These are phyloP conservation scores for Pteruthius melanotis DNA, from an alignment of 2,113 vertebrate species.

Conservation along the genomic window DNA sequence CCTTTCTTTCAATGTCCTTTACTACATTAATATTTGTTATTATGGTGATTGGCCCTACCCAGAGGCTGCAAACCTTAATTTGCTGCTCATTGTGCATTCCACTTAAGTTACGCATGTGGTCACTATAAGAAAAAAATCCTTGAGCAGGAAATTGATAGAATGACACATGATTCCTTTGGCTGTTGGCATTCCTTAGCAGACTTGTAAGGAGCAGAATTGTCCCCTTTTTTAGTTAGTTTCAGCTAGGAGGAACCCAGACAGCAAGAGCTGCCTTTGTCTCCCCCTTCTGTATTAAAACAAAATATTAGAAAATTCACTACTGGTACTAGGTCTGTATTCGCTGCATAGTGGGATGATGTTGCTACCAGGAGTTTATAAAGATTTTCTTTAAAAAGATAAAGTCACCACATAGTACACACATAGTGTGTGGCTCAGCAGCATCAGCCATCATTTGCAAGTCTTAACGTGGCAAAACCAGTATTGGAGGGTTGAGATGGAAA, in stretches of 20 bases:
- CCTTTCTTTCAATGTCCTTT: neutral
- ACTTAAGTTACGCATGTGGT: neutral
- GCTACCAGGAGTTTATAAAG: neutral
- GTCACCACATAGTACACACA: fast-evolving
- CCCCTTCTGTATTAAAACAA: neutral
- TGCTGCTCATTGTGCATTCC: neutral
- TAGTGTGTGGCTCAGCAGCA: neutral
- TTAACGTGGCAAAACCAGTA: neutral
- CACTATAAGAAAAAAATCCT: neutral
- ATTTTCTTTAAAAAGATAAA: neutral
- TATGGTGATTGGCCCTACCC: neutral
- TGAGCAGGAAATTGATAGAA: neutral
- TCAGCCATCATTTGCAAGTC: neutral
- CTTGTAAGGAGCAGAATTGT: neutral
- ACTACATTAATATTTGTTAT: neutral
- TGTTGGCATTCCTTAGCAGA: neutral
- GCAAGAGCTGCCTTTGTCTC: neutral
- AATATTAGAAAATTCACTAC: neutral
- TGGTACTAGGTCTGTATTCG: neutral
- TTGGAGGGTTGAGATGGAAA: neutral
- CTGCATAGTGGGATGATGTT: neutral
- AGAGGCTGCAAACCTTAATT: neutral
- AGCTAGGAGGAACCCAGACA: neutral
- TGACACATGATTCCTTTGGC: neutral
- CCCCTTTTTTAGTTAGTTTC: neutral